A percentile compares a stretch with the other conserved stretches of the same genome.
Evolutionary conservation across 2,113 vertebrate genomes (phyloP).

Genomic region (Gavia stellata): DNA sequence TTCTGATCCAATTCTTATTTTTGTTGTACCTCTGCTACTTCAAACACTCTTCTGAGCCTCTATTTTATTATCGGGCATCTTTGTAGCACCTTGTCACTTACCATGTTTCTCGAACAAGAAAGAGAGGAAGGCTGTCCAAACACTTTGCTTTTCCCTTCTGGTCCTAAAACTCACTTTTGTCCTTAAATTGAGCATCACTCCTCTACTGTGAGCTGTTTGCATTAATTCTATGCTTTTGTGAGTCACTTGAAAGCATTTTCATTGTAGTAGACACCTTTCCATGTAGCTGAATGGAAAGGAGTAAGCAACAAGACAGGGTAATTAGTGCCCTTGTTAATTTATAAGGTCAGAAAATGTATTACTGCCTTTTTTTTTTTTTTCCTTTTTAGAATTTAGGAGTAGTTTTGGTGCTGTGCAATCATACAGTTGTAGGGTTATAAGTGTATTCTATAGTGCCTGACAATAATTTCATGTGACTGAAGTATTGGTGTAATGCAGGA

Average conservation of each 20-base stretch:
- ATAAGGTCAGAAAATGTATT: neutral
- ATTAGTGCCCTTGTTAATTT: neutral
- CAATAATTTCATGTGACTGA: neutral
- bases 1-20: neutral
- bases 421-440: neutral
- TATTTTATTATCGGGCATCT: neutral
- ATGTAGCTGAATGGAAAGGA: neutral
- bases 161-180: neutral
- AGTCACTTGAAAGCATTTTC: neutral
- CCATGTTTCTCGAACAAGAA: neutral
- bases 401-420: neutral
- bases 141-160: neutral
- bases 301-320: neutral
- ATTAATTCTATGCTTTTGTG: neutral
- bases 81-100: neutral
- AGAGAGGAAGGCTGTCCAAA: neutral
- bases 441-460: neutral
- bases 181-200: neutral
- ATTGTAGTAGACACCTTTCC: neutral
- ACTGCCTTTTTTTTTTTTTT: neutral
- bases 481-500: neutral
- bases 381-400: neutral
- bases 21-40: neutral
- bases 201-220: neutral
- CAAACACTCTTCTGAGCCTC: neutral